Percentiles rank a stretch among this genome's conserved stretches.
These are phyloP conservation scores for Papilio helenus DNA, from an alignment of 1,140 invertebrate genomes.

Conservation along the genomic window DNA sequence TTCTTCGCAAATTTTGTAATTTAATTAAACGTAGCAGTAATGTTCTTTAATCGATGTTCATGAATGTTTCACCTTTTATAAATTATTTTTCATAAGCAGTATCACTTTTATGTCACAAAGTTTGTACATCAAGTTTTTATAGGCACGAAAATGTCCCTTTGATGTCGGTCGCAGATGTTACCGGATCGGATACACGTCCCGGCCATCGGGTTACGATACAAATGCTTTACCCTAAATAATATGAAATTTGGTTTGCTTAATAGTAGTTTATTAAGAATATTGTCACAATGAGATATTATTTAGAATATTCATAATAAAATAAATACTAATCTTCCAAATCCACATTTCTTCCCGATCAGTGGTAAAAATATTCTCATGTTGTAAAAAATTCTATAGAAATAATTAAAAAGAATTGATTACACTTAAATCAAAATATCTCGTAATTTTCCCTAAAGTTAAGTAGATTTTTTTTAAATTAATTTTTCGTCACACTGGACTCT, in stretches of 20 bases:
- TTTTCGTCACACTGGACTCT: no score
- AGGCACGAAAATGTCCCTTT: conserved; percentile 46
- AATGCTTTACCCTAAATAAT: neutral
- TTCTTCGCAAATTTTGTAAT: neutral
- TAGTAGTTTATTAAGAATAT: neutral
- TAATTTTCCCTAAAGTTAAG: no score
- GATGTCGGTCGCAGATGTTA: conserved; percentile 50
- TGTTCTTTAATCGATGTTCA: no score
- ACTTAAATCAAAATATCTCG: no score
- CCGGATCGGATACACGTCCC: conserved; percentile 22
- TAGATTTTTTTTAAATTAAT: no score
- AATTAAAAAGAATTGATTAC: no score
- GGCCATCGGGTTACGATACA: conserved; percentile 1
- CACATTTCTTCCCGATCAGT: neutral
- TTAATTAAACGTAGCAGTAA: no score
- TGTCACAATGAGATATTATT: neutral
- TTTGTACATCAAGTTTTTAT: conserved; percentile 40
- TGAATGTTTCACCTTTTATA: neutral
- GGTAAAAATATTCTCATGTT: no score
- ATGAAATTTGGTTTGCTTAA: neutral
- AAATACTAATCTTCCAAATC: neutral
- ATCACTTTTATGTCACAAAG: conserved; percentile 6
- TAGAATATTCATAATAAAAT: neutral
- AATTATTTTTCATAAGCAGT: neutral
- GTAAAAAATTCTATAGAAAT: no score